Percentiles rank a stretch among this genome's conserved stretches.
phyloP scores from a whole-genome alignment of 2,888 invertebrate species.

The Odontothrips loti region DNA sequence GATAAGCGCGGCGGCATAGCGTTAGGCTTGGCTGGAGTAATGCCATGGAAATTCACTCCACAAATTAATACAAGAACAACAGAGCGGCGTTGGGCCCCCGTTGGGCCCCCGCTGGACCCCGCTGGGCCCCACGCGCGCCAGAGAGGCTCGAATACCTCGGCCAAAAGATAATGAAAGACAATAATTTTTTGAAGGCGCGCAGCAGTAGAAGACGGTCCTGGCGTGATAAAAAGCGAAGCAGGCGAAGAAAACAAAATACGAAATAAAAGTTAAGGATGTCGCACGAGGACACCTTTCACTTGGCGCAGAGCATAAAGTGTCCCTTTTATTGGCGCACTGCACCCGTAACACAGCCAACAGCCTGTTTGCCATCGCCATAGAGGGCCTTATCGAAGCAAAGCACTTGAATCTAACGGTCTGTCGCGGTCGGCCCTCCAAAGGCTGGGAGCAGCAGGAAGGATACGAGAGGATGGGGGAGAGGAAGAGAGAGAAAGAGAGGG shows the following conservation, averaged over 20 bases:
- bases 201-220: background rate
- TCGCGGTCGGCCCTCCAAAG: background rate
- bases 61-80: conserved; percentile 23
- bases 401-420: conserved; percentile 19
- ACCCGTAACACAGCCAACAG: background rate
- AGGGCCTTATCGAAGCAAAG: background rate
- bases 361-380: background rate
- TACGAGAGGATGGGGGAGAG: background rate
- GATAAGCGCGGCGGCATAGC: background rate
- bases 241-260: background rate
- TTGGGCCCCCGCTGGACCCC: background rate
- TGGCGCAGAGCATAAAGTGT: background rate
- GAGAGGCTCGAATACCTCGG: background rate
- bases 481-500: background rate
- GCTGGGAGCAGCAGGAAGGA: background rate
- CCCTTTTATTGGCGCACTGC: background rate
- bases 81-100: background rate
- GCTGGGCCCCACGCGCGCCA: background rate
- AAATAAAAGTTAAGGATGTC: background rate
- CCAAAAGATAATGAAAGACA: conserved; percentile 15
- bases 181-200: conserved; percentile 9
- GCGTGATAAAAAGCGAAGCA: background rate
- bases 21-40: background rate
- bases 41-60: conserved; percentile 13
- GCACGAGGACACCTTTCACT: background rate